Evolutionary conservation across 2,888 invertebrate genomes (phyloP).

Genomic region (Chydorus sphaericus): DNA sequence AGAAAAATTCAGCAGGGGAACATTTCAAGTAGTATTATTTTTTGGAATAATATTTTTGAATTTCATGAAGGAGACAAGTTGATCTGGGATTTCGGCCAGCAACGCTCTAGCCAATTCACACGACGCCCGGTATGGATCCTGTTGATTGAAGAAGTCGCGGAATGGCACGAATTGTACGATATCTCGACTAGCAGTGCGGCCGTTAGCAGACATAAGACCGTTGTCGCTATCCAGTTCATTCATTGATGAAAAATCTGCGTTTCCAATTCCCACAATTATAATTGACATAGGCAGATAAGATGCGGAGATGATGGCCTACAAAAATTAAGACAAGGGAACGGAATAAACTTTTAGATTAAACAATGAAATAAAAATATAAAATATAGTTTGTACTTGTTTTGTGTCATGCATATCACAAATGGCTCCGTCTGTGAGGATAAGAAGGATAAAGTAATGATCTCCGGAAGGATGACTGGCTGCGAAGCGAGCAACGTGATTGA

Average conservation of each 20-base stretch:
- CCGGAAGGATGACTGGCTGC: constrained; percentile 29
- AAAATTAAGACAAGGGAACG: not conserved
- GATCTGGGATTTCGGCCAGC: constrained; percentile 41
- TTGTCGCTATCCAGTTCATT: constrained; percentile 42
- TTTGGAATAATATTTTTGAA: constrained; percentile 32
- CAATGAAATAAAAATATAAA: not conserved
- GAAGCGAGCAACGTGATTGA: constrained; percentile 32
- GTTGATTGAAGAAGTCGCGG: constrained; percentile 23
- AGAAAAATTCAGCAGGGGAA: too few species aligned
- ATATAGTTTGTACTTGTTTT: constrained; percentile 27
- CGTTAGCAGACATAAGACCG: constrained; percentile 27
- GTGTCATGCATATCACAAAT: constrained; percentile 28
- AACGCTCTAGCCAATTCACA: constrained; percentile 38
- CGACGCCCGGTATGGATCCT: constrained; percentile 25
- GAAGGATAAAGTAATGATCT: constrained; percentile 34
- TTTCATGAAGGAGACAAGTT: constrained; percentile 34
- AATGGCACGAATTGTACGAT: constrained; percentile 40
- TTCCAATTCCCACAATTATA: constrained; percentile 42
- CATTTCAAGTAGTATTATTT: too few species aligned
- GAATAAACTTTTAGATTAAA: constrained; percentile 18
- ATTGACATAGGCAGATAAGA: constrained; percentile 37
- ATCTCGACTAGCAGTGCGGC: constrained; percentile 36
- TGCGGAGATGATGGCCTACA: constrained; percentile 30
- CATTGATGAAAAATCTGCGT: constrained; percentile 44
- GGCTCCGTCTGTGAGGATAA: constrained; percentile 40